phyloP scores from a whole-genome alignment of 2,113 vertebrate genomes.

The Micromys minutus region DNA sequence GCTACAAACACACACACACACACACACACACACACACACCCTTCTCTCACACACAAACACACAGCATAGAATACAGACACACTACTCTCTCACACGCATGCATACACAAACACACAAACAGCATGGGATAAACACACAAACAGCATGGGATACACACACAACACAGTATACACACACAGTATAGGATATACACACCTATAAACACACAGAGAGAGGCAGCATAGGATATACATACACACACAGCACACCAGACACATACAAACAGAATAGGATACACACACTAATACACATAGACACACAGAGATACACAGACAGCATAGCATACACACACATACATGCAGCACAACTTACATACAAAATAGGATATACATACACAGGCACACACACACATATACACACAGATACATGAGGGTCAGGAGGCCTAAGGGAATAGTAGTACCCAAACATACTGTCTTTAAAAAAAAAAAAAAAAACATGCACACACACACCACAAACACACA shows the following conservation, averaged over 20 bases:
- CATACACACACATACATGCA: neutral
- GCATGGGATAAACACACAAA: neutral
- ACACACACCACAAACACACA: no score
- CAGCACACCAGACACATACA: neutral
- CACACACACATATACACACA: neutral
- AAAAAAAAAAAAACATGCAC: constrained; percentile 44
- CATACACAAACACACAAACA: neutral
- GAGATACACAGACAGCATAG: neutral
- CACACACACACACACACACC: neutral
- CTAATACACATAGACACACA: neutral
- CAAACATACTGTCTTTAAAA: constrained; percentile 21
- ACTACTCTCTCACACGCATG: no score
- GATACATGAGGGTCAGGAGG: neutral
- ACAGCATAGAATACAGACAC: neutral
- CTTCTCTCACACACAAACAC: neutral
- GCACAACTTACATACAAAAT: no score
- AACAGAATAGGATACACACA: neutral
- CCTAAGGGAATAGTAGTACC: neutral
- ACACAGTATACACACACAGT: neutral
- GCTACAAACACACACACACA: neutral
- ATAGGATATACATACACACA: neutral
- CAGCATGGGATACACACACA: neutral
- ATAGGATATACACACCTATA: no score
- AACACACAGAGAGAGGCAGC: no score
- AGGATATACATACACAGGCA: neutral